These are phyloP conservation scores for Helleia helle DNA, from an alignment of 2,888 invertebrate genomes.

Conservation along the genomic window DNA sequence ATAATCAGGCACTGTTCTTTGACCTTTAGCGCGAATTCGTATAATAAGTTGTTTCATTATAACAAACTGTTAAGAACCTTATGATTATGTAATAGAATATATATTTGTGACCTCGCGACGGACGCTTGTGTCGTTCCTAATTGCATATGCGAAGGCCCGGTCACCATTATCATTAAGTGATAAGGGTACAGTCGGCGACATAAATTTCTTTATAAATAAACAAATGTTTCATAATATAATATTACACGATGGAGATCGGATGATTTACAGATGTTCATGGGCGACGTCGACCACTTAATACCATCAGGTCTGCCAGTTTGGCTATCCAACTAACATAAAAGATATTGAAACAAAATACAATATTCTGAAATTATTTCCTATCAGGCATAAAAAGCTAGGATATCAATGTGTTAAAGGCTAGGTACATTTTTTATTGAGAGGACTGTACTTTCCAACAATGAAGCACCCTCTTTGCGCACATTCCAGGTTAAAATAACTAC, in stretches of 20 bases:
- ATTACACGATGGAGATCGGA: no score
- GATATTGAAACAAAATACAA: no score
- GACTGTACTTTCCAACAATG: neutral
- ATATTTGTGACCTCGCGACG: neutral
- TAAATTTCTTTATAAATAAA: constrained; percentile 1
- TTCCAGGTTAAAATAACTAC: constrained; percentile 5
- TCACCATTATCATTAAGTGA: constrained; percentile 52
- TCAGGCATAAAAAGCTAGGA: no score
- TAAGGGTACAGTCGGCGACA: constrained; percentile 30
- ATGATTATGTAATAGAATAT: neutral
- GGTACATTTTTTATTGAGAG: neutral
- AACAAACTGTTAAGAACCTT: constrained; percentile 16
- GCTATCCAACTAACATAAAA: no score
- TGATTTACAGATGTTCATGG: no score
- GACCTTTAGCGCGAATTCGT: constrained; percentile 40
- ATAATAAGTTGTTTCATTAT: constrained; percentile 19
- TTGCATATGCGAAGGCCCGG: constrained; percentile 35
- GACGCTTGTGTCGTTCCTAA: constrained; percentile 29
- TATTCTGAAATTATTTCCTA: no score
- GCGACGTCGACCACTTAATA: no score
- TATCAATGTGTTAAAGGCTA: no score
- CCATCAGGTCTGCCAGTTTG: no score
- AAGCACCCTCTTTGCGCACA: neutral
- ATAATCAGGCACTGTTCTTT: constrained; percentile 64
- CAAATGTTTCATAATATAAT: neutral